A percentile compares a stretch with the other conserved stretches of the same genome.
Conservation (phyloP, 2,888 invertebrate species). For the Oxytorus armatus region DNA sequence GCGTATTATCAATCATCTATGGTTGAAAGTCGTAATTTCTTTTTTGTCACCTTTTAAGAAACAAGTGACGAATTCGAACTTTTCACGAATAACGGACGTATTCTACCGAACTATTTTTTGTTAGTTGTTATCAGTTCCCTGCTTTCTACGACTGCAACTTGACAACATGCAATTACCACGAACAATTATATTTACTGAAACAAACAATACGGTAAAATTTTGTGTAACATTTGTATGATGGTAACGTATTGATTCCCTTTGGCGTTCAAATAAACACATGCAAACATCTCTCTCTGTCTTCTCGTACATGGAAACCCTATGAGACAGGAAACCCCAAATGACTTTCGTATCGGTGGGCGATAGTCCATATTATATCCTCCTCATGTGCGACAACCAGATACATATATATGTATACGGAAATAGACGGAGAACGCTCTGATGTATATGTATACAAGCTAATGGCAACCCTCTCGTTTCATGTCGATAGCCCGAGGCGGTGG, state of each 20-base stretch:
- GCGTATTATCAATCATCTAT: too few relatives aligned
- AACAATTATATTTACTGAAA: too few relatives aligned
- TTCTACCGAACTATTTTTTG: too few relatives aligned
- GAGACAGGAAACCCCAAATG: slow-evolving; percentile 63
- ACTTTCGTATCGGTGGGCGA: slow-evolving; percentile 63
- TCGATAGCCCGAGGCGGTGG: slow-evolving; percentile 63
- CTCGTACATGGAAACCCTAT: slow-evolving; percentile 44
- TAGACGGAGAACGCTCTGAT: slow-evolving; percentile 42
- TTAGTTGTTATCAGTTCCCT: too few relatives aligned
- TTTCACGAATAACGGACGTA: too few relatives aligned
- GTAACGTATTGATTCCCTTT: slow-evolving; percentile 28
- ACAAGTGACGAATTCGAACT: too few relatives aligned
- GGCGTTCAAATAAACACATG: too few relatives aligned
- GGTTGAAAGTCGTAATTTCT: too few relatives aligned
- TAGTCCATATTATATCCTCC: slow-evolving; percentile 60
- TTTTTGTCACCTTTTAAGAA: too few relatives aligned
- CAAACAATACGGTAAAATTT: too few relatives aligned
- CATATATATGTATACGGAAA: slow-evolving; percentile 35
- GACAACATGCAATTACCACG: too few relatives aligned
- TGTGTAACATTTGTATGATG: background rate
- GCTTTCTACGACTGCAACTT: too few relatives aligned
- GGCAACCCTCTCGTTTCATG: slow-evolving; percentile 61
- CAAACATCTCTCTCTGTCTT: slow-evolving; percentile 6
- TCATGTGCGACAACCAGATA: slow-evolving; percentile 41
- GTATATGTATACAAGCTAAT: slow-evolving; percentile 44